Base-by-base conservation (phyloP, 2,797 vertebrate genomes). In the Steatocranus sp. region DNA sequence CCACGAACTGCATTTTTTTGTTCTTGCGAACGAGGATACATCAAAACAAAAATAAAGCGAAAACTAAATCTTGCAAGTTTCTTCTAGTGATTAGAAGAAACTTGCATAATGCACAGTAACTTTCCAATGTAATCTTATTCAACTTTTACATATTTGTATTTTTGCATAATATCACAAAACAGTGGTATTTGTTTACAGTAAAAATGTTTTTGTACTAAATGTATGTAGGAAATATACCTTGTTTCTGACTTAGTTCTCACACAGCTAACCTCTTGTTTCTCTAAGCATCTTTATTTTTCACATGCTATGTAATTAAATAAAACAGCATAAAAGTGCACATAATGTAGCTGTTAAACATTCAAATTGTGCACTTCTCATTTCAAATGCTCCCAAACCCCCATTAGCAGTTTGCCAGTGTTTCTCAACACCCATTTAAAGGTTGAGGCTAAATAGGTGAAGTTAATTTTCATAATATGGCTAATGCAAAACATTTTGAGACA, bases 401-500 rank as follows among this genome's bases (percentile, higher is more conserved):
- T 41, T 68, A 68, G 63, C 5, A 68, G 63, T 48, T 70, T 48
- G 1, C 9, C 15, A 46, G 41, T 46, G 41, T 27, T 70, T 46
- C 61, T 66, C 61, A 41, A 38, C 63, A 68, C 23, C 36, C 12
- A 1, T 43, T 75, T 34, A 43, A 73, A 51, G 11, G 51, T 63
- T 80, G 56, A 66, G 63, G 74, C 78, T 86, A 32, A 7, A 8
- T 11, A 27, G 18, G 12, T 38, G 14, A n/a, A 18, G 43, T 63
- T 84, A 68, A 81, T 80, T 84, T 83, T 86, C 18, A 75, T 49
- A 61, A 70, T 38, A 46, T 53, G 79, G 63, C 49, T 73, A 70
- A 58, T 58, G 38, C 61, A 36, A 81, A 84, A 46, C 14, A 79
- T 70, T 83, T 58, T 73, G 77, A 78, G 84, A 84, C 46, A 83